These are phyloP conservation scores for Sceloporus tristichus DNA, from an alignment of 2,113 vertebrate species.

Conservation along the genomic window DNA sequence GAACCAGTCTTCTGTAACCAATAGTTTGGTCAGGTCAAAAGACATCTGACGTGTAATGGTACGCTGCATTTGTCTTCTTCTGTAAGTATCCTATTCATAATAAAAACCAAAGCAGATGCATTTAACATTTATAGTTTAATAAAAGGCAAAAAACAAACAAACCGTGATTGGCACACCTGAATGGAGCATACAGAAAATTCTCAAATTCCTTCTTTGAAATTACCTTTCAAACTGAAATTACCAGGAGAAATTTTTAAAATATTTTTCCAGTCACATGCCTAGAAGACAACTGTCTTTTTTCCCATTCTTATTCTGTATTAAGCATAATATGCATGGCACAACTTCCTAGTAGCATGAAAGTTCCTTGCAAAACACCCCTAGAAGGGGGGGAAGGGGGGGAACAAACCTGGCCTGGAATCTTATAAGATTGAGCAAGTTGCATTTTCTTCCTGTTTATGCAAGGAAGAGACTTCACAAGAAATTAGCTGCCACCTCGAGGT, in stretches of 20 bases:
- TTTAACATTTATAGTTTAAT: not conserved
- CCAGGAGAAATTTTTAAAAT: not conserved
- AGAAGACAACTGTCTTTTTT: not conserved
- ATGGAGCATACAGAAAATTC: not conserved
- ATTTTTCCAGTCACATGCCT: not conserved
- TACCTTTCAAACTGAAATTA: too few relatives aligned
- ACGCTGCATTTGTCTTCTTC: conserved; percentile 94
- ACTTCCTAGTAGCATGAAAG: too few relatives aligned
- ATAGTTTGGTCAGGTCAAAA: conserved; percentile 95
- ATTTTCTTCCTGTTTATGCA: too few relatives aligned
- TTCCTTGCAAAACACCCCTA: too few relatives aligned
- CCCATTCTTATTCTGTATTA: too few relatives aligned
- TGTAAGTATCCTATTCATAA: conserved; percentile 89
- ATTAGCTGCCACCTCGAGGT: too few relatives aligned
- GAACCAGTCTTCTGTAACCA: conserved; percentile 99
- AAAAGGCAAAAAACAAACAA: not conserved
- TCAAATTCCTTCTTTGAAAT: not conserved
- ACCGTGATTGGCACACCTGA: not conserved
- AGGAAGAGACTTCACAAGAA: too few relatives aligned
- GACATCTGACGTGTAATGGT: conserved; percentile 97
- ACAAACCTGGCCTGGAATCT: too few relatives aligned
- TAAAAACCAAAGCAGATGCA: not conserved
- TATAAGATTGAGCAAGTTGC: too few relatives aligned
- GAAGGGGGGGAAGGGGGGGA: too few relatives aligned
- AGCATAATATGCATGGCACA: too few relatives aligned